These are phyloP conservation scores for Hypomesus transpacificus DNA, from an alignment of 2,113 vertebrate genomes.

Conservation along the genomic window DNA sequence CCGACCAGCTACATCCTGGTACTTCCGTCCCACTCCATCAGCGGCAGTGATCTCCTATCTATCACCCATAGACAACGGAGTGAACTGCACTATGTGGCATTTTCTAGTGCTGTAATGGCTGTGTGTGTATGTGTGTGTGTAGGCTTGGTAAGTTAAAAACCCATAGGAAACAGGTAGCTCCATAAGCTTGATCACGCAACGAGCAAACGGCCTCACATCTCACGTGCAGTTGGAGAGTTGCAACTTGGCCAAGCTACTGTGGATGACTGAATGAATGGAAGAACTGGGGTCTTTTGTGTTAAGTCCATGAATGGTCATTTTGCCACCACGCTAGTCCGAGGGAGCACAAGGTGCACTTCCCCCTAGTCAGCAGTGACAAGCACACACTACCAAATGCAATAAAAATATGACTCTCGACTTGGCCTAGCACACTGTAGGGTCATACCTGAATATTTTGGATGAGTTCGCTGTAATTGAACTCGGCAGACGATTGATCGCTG, in stretches of 20 bases:
- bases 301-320: conserved; percentile 47
- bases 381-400: conserved; percentile 37
- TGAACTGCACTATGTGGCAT: conserved; percentile 63
- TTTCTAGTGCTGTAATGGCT: conserved; percentile 59
- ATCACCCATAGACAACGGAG: conserved; percentile 60
- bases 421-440: conserved; percentile 8
- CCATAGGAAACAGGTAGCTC: conserved; percentile 52
- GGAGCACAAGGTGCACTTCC: conserved; percentile 53
- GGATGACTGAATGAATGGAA: conserved; percentile 26
- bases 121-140: conserved; percentile 39
- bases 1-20: conserved; percentile 57
- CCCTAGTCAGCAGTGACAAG: conserved; percentile 50
- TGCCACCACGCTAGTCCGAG: conserved; percentile 42
- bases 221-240: conserved; percentile 43
- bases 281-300: conserved; percentile 51
- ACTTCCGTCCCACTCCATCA: conserved; percentile 43
- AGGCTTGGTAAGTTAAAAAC: conserved; percentile 48
- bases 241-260: neutral
- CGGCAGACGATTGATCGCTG: conserved; percentile 85
- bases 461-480: conserved; percentile 94
- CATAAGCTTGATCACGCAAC: conserved; percentile 21
- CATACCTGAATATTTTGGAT: conserved; percentile 73
- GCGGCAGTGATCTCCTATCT: conserved; percentile 50
- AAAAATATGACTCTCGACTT: conserved; percentile 22
- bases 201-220: neutral